Percentiles rank a stretch among this genome's conserved stretches.
Conservation (phyloP, 2,113 vertebrate species). For the Falcunculus frontatus region DNA sequence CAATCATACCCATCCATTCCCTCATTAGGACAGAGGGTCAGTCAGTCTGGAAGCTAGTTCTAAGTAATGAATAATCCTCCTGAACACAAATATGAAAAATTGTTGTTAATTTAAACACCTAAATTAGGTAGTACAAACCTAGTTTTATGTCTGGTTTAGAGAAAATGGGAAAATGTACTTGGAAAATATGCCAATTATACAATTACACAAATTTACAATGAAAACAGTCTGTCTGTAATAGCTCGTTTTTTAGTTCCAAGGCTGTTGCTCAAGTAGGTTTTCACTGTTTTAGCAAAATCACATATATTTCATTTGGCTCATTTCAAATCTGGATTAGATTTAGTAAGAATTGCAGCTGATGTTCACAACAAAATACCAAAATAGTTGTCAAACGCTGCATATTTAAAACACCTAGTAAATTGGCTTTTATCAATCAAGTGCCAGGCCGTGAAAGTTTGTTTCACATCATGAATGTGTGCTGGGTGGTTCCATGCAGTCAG, state of each 20-base stretch:
- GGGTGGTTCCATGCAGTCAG: not conserved
- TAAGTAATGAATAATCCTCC: not conserved
- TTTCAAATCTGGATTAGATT: not conserved
- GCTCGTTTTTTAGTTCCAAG: not conserved
- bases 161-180: not conserved
- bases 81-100: not conserved
- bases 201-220: not conserved
- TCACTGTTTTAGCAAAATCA: not conserved
- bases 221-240: not conserved
- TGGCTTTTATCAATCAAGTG: not conserved
- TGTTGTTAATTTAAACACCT: not conserved
- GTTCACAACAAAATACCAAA: not conserved
- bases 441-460: not conserved
- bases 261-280: not conserved
- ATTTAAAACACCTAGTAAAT: not conserved
- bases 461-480: not conserved
- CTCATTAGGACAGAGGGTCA: not conserved
- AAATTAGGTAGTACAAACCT: not conserved
- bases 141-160: not conserved
- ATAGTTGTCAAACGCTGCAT: not conserved
- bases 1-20: not conserved
- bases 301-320: not conserved
- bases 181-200: not conserved
- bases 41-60: not conserved
- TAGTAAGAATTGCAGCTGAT: not conserved